phyloP scores from a whole-genome alignment of 2,797 vertebrate species.

The Apogon hyalosoma region DNA sequence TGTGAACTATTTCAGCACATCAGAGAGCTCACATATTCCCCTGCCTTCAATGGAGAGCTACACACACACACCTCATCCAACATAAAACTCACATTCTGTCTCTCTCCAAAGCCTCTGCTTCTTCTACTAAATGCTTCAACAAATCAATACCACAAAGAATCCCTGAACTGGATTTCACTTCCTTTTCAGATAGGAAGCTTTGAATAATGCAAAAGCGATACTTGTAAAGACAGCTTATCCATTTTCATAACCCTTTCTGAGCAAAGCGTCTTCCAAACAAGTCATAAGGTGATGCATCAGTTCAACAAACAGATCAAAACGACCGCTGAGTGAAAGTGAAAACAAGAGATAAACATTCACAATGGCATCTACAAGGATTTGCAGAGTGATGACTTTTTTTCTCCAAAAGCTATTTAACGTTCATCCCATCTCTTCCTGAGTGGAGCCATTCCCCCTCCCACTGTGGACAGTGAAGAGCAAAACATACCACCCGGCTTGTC shows the following conservation, averaged over 20 bases:
- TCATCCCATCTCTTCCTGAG: constrained; percentile 28
- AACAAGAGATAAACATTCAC: constrained; percentile 43
- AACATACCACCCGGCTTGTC: constrained; percentile 65
- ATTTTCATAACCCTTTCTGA: constrained; percentile 60
- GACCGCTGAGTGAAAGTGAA: constrained; percentile 36
- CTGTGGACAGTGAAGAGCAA: constrained; percentile 49
- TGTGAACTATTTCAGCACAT: constrained; percentile 82
- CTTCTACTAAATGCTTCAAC: constrained; percentile 66
- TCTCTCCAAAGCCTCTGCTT: constrained; percentile 52
- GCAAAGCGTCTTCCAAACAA: constrained; percentile 54
- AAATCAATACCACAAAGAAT: constrained; percentile 68
- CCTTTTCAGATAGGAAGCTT: constrained; percentile 50
- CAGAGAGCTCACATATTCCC: constrained; percentile 66
- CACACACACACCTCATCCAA: constrained; percentile 36
- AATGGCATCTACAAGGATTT: constrained; percentile 21
- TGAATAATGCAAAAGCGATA: constrained; percentile 68
- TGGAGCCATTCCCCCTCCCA: constrained; percentile 18
- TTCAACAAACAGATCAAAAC: constrained; percentile 61
- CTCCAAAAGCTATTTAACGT: constrained; percentile 36
- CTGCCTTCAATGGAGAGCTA: constrained; percentile 40
- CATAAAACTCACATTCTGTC: constrained; percentile 54
- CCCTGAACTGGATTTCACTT: constrained; percentile 53
- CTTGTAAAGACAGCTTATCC: constrained; percentile 59
- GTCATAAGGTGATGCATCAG: constrained; percentile 53
- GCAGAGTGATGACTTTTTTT: constrained; percentile 27